A percentile compares a stretch with the other conserved stretches of the same genome.
These are phyloP conservation scores for Sylvia borin DNA, from an alignment of 2,797 vertebrate genomes.

Conservation along the genomic window DNA sequence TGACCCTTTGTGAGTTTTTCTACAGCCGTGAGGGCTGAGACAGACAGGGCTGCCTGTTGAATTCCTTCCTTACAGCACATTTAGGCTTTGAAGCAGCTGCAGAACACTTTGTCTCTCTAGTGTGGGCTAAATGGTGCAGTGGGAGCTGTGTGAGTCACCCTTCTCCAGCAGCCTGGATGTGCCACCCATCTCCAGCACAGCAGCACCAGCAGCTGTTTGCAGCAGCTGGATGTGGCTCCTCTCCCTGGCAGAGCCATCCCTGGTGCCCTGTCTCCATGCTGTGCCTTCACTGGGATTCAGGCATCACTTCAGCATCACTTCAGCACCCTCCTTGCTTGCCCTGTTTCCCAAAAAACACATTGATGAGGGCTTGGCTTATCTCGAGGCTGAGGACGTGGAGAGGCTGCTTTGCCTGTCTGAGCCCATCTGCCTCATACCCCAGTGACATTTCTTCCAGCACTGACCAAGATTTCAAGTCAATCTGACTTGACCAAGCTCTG, in stretches of 20 bases:
- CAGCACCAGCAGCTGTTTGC: background rate
- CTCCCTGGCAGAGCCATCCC: background rate
- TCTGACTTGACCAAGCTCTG: background rate
- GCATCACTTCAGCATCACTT: background rate
- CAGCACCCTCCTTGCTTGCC: background rate
- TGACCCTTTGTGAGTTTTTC: background rate
- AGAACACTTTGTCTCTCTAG: background rate
- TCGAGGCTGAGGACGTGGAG: accelerated
- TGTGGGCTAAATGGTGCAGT: background rate
- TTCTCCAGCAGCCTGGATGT: conserved; percentile 1
- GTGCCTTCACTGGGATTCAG: background rate
- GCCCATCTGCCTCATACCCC: background rate
- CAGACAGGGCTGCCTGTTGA: background rate
- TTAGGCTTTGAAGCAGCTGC: background rate
- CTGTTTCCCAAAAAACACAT: background rate
- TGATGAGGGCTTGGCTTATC: background rate
- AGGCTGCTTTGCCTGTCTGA: background rate
- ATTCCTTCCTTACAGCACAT: background rate
- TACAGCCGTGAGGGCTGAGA: background rate
- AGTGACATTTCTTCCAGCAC: background rate
- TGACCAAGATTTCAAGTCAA: background rate
- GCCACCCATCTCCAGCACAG: background rate
- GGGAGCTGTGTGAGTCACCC: background rate
- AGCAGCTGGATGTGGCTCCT: background rate
- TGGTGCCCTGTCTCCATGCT: background rate